phyloP scores from a whole-genome alignment of 2,888 invertebrate species.

The Hirtodrosophila histrioides region DNA sequence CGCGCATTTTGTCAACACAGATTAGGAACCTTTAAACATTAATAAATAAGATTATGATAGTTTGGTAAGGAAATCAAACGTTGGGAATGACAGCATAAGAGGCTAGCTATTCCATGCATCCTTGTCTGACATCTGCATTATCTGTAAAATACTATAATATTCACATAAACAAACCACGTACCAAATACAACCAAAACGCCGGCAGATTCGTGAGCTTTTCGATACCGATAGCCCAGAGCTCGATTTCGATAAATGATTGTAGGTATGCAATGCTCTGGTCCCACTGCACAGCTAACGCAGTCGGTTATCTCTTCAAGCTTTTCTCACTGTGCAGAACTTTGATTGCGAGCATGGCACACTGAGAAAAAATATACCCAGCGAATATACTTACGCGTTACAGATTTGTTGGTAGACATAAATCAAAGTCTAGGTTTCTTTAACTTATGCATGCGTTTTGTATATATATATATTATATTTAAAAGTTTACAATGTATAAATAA shows the following conservation, averaged over 20 bases:
- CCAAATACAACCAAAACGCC: slow-evolving; percentile 22
- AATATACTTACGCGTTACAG: no score
- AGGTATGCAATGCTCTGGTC: no score
- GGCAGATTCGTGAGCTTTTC: slow-evolving; percentile 15
- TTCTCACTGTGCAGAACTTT: neutral
- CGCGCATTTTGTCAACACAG: slow-evolving; percentile 37
- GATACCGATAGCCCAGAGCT: slow-evolving; percentile 17
- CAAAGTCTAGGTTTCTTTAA: slow-evolving; percentile 21
- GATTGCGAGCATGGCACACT: neutral
- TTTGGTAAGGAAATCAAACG: neutral
- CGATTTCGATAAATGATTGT: slow-evolving; percentile 1
- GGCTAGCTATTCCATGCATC: neutral
- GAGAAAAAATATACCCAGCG: no score
- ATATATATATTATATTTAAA: slow-evolving; percentile 52
- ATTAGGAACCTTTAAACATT: slow-evolving; percentile 5
- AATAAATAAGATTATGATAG: no score
- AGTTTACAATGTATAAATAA: slow-evolving; percentile 68
- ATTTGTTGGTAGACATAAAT: neutral
- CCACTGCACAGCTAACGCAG: neutral
- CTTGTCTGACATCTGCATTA: no score
- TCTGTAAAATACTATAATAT: slow-evolving; percentile 7
- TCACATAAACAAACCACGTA: slow-evolving; percentile 13
- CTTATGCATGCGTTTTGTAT: slow-evolving; percentile 45
- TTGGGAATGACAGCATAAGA: neutral
- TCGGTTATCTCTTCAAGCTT: no score